These are phyloP conservation scores for Nothoprocta pentlandii DNA, from an alignment of 2,113 vertebrate genomes.

Conservation along the genomic window DNA sequence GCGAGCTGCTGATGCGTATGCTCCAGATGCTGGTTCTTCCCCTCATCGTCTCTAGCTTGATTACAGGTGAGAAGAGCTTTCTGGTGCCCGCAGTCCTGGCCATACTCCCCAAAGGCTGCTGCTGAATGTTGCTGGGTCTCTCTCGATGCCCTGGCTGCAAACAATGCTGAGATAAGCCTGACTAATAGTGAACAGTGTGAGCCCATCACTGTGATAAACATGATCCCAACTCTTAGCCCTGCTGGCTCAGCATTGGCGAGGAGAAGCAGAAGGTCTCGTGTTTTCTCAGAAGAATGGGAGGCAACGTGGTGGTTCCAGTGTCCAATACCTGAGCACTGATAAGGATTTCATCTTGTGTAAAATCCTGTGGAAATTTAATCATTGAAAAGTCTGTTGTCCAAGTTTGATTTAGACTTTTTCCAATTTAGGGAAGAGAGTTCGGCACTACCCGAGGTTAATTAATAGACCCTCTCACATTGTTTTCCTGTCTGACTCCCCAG, in stretches of 20 bases:
- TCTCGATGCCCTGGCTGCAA: not conserved
- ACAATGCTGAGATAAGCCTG: not conserved
- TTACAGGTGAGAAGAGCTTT: slow-evolving; percentile 86
- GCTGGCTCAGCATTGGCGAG: not conserved
- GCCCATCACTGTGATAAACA: not conserved
- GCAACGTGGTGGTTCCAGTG: not conserved
- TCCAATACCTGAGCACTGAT: not conserved
- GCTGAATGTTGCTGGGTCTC: not conserved
- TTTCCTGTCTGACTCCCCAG: slow-evolving; percentile 68
- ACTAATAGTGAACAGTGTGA: not conserved
- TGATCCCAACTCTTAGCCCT: not conserved
- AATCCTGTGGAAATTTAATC: not conserved
- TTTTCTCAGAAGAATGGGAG: not conserved
- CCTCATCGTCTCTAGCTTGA: slow-evolving; percentile 94
- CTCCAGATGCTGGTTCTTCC: slow-evolving; percentile 95
- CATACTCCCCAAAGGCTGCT: not conserved
- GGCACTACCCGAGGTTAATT: not conserved
- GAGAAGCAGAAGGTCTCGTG: not conserved
- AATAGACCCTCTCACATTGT: not conserved
- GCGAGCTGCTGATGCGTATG: slow-evolving; percentile 98
- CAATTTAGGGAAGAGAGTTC: not conserved
- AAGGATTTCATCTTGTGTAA: not conserved
- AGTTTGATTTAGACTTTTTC: not conserved
- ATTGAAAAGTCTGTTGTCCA: not conserved
- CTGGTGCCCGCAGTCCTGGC: not conserved